Conservation (phyloP, 1,140 invertebrate species). For the Vanessa tameamea region DNA sequence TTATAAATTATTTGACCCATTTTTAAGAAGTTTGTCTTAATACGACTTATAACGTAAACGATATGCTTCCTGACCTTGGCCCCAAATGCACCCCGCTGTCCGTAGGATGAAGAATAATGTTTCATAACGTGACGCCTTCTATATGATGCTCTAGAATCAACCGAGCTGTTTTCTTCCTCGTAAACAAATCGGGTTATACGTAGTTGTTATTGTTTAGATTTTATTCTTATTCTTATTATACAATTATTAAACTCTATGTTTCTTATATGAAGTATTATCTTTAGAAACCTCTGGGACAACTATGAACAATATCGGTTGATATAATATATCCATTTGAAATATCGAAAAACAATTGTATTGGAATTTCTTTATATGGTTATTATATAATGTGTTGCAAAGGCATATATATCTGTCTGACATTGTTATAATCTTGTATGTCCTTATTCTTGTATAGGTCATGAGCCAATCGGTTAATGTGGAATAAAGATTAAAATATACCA, state of each 20-base stretch:
- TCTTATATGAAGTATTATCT: too few relatives aligned
- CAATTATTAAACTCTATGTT: too few relatives aligned
- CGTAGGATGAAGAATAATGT: conserved; percentile 21
- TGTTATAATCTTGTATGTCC: background rate
- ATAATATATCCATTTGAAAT: too few relatives aligned
- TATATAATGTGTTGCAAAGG: too few relatives aligned
- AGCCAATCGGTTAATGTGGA: background rate
- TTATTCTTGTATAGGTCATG: background rate
- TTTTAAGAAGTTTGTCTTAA: conserved; percentile 1
- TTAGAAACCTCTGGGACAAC: too few relatives aligned
- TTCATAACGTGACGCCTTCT: background rate
- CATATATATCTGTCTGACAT: background rate
- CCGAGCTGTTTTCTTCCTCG: conserved; percentile 3
- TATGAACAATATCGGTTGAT: too few relatives aligned
- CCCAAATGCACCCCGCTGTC: conserved; percentile 15
- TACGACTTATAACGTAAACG: conserved; percentile 15
- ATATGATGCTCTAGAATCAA: conserved; percentile 4
- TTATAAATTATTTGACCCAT: background rate
- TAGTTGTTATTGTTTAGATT: background rate
- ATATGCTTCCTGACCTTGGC: conserved; percentile 19
- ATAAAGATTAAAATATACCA: background rate
- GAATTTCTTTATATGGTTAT: too few relatives aligned
- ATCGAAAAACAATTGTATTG: too few relatives aligned
- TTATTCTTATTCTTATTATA: too few relatives aligned
- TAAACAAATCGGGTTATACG: background rate